Percentiles rank a stretch among this genome's conserved stretches.
These are phyloP conservation scores for Myodes glareolus DNA, from an alignment of 2,113 vertebrate genomes.

Conservation along the genomic window DNA sequence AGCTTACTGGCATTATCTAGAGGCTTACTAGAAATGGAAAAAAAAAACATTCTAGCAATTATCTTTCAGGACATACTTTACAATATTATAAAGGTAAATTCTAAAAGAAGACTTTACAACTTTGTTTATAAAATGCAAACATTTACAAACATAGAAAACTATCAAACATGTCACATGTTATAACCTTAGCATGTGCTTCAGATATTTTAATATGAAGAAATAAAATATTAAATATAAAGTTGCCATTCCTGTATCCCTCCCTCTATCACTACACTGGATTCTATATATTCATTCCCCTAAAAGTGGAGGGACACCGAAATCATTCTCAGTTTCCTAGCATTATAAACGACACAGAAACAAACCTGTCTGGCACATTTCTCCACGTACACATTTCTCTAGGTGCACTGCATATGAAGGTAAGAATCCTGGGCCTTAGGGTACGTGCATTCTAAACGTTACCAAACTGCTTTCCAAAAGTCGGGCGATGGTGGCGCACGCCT, in stretches of 20 bases:
- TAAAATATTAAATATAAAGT: constrained; percentile 9
- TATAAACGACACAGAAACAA: not conserved
- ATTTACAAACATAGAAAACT: constrained; percentile 33
- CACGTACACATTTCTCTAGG: not conserved
- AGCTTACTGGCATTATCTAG: constrained; percentile 91
- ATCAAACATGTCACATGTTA: not conserved
- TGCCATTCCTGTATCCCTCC: not conserved
- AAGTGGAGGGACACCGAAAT: not conserved
- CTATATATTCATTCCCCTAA: not conserved
- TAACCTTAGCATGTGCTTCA: not conserved
- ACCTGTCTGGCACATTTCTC: not conserved
- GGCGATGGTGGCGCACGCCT: too few species aligned
- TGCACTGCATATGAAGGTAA: not conserved
- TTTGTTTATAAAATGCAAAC: constrained; percentile 31
- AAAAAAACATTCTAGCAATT: constrained; percentile 73
- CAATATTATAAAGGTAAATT: constrained; percentile 49
- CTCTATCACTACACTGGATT: not conserved
- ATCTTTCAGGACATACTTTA: constrained; percentile 54
- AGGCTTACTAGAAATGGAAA: constrained; percentile 86
- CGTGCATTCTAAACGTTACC: not conserved
- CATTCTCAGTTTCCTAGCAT: constrained; percentile 12
- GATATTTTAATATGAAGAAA: constrained; percentile 31
- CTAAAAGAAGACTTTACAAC: constrained; percentile 46
- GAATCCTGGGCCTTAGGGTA: too few species aligned
- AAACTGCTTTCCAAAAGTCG: not conserved